Evolutionary conservation across 2,797 vertebrate species (phyloP).

Genomic region (Macropus fuliginosus): DNA sequence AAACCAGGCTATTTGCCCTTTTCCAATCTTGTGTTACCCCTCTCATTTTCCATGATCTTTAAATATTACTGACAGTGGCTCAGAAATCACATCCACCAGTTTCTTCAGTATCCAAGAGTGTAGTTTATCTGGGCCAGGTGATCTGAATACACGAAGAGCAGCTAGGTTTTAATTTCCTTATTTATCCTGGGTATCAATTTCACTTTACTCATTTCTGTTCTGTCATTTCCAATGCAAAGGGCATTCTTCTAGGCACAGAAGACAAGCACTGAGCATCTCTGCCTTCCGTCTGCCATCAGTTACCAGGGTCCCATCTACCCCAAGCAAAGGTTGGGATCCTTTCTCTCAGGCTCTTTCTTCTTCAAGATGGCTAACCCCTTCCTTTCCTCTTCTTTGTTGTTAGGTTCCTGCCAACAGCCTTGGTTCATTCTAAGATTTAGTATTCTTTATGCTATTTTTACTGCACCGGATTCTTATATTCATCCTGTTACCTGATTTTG

Average conservation of each 20-base stretch:
- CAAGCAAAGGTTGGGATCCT: not conserved
- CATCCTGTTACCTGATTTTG: not conserved
- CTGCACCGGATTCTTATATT: not conserved
- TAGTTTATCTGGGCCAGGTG: not conserved
- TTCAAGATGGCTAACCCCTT: not conserved
- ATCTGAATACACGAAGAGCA: not conserved
- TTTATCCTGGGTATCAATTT: not conserved
- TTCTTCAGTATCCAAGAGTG: not conserved
- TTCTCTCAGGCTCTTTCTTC: not conserved
- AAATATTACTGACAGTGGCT: not conserved
- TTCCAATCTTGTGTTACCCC: not conserved
- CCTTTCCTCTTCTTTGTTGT: not conserved
- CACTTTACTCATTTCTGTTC: not conserved
- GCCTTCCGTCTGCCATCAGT: not conserved
- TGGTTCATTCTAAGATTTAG: not conserved
- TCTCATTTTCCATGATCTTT: not conserved
- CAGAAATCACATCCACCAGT: not conserved
- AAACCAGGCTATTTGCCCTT: not conserved
- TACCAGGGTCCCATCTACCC: not conserved
- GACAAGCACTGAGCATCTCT: not conserved
- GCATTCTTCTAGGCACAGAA: not conserved
- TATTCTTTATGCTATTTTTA: not conserved
- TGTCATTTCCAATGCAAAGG: not conserved
- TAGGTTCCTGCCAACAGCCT: not conserved
- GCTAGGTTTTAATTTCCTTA: not conserved